phyloP scores from a whole-genome alignment of 1,140 invertebrate species.

The Aphis gossypii region DNA sequence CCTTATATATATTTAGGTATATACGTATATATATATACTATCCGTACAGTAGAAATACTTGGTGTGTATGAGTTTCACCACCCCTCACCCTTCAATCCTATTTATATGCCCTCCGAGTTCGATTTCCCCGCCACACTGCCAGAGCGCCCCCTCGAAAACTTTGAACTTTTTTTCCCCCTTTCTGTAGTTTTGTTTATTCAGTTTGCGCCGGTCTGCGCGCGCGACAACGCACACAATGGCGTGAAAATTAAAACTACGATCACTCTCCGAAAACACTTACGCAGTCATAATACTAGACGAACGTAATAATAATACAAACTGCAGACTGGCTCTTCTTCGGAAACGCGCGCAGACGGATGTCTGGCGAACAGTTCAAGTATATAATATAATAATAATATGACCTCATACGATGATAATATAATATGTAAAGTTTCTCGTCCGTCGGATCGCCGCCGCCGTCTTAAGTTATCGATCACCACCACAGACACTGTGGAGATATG shows the following conservation, averaged over 20 bases:
- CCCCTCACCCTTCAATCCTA: background rate
- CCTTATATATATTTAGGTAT: background rate
- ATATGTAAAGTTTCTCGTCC: background rate
- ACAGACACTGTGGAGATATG: background rate
- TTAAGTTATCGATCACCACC: background rate
- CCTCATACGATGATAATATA: background rate
- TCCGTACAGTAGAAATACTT: background rate
- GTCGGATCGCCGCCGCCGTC: background rate
- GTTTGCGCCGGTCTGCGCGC: background rate
- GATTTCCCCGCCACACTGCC: background rate
- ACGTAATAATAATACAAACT: background rate
- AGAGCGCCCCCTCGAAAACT: background rate
- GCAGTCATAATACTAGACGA: background rate
- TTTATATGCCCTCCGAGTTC: background rate
- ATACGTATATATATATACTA: background rate
- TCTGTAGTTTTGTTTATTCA: background rate
- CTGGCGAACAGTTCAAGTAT: background rate
- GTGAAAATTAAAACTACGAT: slow-evolving; percentile 2
- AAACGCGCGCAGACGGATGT: background rate
- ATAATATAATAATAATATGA: background rate
- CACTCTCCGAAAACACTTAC: background rate
- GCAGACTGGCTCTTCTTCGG: background rate
- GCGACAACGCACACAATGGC: background rate
- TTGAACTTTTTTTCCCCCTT: background rate
- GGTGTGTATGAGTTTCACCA: background rate